phyloP scores from a whole-genome alignment of 2,797 vertebrate genomes.

The Kryptolebias ocellatus region DNA sequence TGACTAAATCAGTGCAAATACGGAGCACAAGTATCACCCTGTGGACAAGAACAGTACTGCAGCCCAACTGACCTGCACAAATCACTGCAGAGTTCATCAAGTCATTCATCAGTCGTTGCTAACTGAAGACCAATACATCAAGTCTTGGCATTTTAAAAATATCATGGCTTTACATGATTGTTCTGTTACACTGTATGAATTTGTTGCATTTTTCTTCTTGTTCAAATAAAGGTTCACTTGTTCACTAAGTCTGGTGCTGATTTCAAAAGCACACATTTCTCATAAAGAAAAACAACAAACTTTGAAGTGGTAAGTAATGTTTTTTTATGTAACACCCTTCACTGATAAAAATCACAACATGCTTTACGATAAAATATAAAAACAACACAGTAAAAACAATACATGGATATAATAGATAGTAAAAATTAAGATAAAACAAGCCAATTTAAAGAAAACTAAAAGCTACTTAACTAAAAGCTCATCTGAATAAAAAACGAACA shows the following conservation, averaged over 20 bases:
- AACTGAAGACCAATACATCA: background rate
- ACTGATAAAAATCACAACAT: no score
- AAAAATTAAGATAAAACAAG: no score
- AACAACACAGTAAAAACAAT: no score
- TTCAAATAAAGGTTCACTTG: background rate
- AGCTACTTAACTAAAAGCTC: no score
- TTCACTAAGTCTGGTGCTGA: background rate
- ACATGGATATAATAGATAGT: no score
- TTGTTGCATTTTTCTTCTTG: background rate
- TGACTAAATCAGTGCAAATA: constrained; percentile 1
- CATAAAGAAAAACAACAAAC: no score
- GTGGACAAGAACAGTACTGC: constrained; percentile 44
- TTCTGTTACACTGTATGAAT: background rate
- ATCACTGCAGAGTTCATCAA: background rate
- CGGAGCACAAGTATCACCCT: constrained; percentile 76
- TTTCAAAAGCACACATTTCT: background rate
- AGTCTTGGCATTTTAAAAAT: background rate
- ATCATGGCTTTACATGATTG: background rate
- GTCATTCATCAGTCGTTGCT: background rate
- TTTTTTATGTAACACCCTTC: no score
- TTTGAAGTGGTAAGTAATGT: no score
- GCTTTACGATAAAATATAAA: no score
- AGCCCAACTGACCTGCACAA: background rate
- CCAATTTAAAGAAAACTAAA: no score
- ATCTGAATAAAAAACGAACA: no score